Conservation (phyloP, 1,140 invertebrate genomes). For the Colletes gigas region DNA sequence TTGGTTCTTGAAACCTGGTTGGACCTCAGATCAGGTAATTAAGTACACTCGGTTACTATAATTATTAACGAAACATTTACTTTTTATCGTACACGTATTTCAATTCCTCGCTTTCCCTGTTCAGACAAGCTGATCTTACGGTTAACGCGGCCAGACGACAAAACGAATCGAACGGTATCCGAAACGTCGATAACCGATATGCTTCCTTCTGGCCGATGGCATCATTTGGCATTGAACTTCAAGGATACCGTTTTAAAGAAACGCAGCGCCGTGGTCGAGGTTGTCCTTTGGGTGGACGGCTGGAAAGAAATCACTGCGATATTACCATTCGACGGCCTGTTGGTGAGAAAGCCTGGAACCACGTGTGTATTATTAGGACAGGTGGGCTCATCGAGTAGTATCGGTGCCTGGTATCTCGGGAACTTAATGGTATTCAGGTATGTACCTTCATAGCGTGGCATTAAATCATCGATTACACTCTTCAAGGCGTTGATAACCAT, state of each 20-base stretch:
- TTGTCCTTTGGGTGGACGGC: conserved; percentile 82
- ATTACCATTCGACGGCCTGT: conserved; percentile 80
- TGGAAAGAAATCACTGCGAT: conserved; percentile 79
- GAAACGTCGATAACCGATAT: conserved; percentile 81
- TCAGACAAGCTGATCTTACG: conserved; percentile 81
- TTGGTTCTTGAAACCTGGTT: conserved; percentile 81
- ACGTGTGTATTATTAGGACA: conserved; percentile 82
- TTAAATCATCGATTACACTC: conserved; percentile 13
- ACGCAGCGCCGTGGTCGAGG: conserved; percentile 83
- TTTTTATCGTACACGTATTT: neutral
- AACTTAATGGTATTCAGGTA: conserved; percentile 81
- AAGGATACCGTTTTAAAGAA: conserved; percentile 82
- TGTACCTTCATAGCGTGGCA: neutral
- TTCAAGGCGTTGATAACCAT: neutral
- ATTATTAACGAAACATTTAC: neutral
- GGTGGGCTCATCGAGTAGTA: conserved; percentile 67
- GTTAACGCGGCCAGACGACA: conserved; percentile 82
- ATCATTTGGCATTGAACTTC: conserved; percentile 84
- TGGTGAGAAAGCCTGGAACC: conserved; percentile 79
- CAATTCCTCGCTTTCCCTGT: conserved; percentile 11
- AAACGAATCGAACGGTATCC: conserved; percentile 81
- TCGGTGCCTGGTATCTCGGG: conserved; percentile 80
- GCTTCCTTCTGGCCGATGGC: conserved; percentile 82
- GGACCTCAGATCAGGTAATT: conserved; percentile 79
- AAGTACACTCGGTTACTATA: neutral